Evolutionary conservation across 2,797 vertebrate species (phyloP).

Genomic region (Apogon talboti): DNA sequence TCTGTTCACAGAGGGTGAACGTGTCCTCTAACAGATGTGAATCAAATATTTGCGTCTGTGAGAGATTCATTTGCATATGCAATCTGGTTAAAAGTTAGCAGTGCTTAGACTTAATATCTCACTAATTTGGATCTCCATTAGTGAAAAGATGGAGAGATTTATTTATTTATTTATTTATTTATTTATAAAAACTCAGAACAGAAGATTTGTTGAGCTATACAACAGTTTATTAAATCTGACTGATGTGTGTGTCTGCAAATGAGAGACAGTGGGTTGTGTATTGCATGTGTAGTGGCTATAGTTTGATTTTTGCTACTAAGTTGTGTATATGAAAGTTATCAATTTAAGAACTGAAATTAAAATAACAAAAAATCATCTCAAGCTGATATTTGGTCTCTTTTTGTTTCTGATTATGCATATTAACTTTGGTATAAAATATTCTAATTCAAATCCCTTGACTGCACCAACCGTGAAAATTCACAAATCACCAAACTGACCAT

Average conservation of each 20-base stretch:
- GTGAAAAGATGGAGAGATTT: not conserved
- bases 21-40: slow-evolving; percentile 12
- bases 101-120: not conserved
- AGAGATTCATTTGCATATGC: slow-evolving; percentile 1
- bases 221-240: slow-evolving; percentile 4
- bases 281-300: slow-evolving; percentile 14
- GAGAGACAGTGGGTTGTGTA: slow-evolving; percentile 2
- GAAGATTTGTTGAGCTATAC: slow-evolving; percentile 13
- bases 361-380: not conserved
- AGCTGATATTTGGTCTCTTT: not conserved
- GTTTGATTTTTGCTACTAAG: slow-evolving; percentile 20
- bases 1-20: slow-evolving; percentile 2
- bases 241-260: slow-evolving; percentile 11
- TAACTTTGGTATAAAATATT: not conserved
- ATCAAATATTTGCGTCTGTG: not conserved
- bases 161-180: not conserved
- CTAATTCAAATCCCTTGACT: not conserved
- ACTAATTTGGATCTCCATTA: not conserved
- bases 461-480: not conserved
- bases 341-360: slow-evolving; percentile 1
- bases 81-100: slow-evolving; percentile 31
- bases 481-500: not conserved
- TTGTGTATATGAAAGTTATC: not conserved
- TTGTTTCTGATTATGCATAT: not conserved
- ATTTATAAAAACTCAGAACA: not conserved